These are phyloP conservation scores for Pandion haliaetus DNA, from an alignment of 2,113 vertebrate species.

Conservation along the genomic window DNA sequence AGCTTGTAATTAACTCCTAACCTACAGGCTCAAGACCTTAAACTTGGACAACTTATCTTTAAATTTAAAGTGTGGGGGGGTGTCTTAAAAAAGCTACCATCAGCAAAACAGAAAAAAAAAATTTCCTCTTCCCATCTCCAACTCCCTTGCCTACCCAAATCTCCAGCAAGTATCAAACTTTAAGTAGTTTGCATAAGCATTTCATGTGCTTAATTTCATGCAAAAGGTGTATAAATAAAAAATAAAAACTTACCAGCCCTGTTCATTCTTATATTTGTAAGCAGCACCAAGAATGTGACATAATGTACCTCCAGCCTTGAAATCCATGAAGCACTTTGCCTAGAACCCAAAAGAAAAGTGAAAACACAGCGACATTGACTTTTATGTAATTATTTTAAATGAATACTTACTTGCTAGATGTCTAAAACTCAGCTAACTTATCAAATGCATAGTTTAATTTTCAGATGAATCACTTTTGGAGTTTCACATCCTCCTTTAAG, in stretches of 20 bases:
- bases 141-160: neutral
- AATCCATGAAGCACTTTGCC: conserved; percentile 98
- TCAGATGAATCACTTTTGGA: neutral
- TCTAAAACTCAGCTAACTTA: too few relatives aligned
- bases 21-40: neutral
- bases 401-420: neutral
- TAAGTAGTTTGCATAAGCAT: neutral
- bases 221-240: neutral
- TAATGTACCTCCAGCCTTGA: conserved; percentile 93
- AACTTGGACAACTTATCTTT: neutral
- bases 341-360: conserved; percentile 54
- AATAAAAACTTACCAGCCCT: conserved; percentile 90
- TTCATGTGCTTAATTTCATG: neutral
- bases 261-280: conserved; percentile 98
- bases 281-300: conserved; percentile 96
- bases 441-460: neutral
- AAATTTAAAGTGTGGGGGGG: neutral
- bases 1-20: neutral
- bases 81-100: neutral
- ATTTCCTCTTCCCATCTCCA: conserved; percentile 37
- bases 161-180: conserved; percentile 6
- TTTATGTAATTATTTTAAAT: neutral
- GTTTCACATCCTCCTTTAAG: neutral
- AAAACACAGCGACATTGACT: neutral
- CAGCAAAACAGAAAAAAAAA: neutral